Evolutionary conservation across 2,797 vertebrate genomes (phyloP).

Genomic region (Chaunax sp.): DNA sequence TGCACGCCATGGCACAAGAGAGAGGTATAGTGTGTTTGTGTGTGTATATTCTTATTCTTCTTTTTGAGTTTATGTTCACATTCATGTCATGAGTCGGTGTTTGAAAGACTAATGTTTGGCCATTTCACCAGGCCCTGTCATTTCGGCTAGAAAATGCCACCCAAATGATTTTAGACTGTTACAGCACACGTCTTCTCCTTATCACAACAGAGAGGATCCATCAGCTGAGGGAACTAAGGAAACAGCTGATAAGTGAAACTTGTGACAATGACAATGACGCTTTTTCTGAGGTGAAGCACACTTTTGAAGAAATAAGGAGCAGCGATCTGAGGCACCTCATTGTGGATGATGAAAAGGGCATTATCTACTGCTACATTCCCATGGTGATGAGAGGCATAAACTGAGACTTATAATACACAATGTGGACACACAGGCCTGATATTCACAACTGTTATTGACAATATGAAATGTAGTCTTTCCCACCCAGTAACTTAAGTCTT

Average conservation of each 20-base stretch:
- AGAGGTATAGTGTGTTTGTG: conserved; percentile 15
- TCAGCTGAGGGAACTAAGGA: conserved; percentile 15
- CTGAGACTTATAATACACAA: background rate
- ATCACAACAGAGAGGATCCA: background rate
- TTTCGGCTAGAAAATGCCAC: background rate
- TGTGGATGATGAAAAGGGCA: conserved; percentile 89
- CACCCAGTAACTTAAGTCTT: no score
- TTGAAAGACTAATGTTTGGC: background rate
- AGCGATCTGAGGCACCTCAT: conserved; percentile 89
- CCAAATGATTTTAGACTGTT: background rate
- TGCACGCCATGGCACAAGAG: background rate
- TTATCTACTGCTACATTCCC: conserved; percentile 95
- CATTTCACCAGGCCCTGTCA: background rate
- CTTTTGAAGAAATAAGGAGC: conserved; percentile 85
- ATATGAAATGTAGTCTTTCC: no score
- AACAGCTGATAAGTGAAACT: conserved; percentile 12
- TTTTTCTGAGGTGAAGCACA: background rate
- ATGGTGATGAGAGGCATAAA: conserved; percentile 70
- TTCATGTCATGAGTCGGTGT: background rate
- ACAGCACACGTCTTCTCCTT: no score
- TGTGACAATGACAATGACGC: background rate
- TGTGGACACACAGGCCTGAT: background rate
- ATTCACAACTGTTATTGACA: no score
- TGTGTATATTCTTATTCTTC: background rate
- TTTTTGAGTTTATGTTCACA: no score